phyloP scores from a whole-genome alignment of 2,888 invertebrate genomes.

The Chymomyza procnemis region DNA sequence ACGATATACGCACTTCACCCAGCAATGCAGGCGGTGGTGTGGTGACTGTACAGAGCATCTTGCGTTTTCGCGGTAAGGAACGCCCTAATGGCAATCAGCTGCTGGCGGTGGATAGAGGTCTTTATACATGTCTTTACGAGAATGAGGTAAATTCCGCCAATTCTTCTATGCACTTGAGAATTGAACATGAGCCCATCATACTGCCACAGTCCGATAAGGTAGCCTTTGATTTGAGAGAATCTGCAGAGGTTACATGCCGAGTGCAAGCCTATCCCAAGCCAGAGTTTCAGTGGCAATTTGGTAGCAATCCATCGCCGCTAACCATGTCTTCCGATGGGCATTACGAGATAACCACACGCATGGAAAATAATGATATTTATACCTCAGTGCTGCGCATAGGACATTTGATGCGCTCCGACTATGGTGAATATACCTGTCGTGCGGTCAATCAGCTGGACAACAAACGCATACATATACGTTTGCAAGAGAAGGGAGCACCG shows the following conservation, averaged over 20 bases:
- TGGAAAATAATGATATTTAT: conserved; percentile 91
- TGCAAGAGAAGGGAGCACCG: conserved; percentile 92
- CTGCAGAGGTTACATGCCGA: conserved; percentile 90
- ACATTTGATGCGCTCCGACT: conserved; percentile 88
- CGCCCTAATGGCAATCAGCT: conserved; percentile 88
- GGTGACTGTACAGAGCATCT: conserved; percentile 88
- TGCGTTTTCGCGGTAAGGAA: conserved; percentile 88
- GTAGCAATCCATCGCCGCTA: conserved; percentile 85
- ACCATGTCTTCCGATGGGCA: conserved; percentile 90
- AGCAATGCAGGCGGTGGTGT: conserved; percentile 85
- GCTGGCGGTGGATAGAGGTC: conserved; percentile 90
- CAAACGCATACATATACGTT: conserved; percentile 86
- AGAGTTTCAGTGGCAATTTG: conserved; percentile 94
- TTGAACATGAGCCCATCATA: conserved; percentile 94
- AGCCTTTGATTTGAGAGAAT: conserved; percentile 90
- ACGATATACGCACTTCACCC: conserved; percentile 88
- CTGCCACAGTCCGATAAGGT: conserved; percentile 92
- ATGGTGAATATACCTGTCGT: conserved; percentile 94
- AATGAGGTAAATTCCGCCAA: conserved; percentile 93
- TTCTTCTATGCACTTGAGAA: conserved; percentile 92
- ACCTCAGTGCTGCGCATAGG: conserved; percentile 87
- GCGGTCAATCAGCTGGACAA: conserved; percentile 91
- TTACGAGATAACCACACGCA: conserved; percentile 89
- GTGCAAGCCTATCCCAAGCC: conserved; percentile 95
- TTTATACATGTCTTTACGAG: conserved; percentile 91